Percentiles rank a stretch among this genome's conserved stretches.
These are phyloP conservation scores for Eurytoma adleriae DNA, from an alignment of 2,888 invertebrate species.

Conservation along the genomic window DNA sequence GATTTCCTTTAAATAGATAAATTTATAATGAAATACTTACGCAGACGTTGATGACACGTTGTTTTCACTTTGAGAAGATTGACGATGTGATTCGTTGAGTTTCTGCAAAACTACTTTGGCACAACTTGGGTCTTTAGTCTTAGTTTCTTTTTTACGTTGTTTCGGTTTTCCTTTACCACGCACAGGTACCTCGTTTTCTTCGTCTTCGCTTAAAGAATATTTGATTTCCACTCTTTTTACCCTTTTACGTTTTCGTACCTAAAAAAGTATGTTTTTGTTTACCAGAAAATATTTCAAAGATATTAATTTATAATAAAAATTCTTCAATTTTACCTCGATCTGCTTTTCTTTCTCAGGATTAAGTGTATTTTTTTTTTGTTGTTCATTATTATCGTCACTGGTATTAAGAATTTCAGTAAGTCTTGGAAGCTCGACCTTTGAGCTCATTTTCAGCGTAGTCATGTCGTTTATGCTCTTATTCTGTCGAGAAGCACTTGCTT, in stretches of 20 bases:
- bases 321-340: conserved; percentile 3
- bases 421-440: conserved; percentile 39
- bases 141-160: conserved; percentile 53
- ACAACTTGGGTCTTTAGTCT: conserved; percentile 64
- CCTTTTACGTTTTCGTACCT: conserved; percentile 45
- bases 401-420: conserved; percentile 38
- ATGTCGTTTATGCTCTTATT: conserved; percentile 28
- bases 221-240: not conserved
- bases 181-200: conserved; percentile 19
- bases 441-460: conserved; percentile 7
- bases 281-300: not conserved
- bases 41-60: not conserved
- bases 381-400: conserved; percentile 24
- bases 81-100: conserved; percentile 60
- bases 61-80: not conserved
- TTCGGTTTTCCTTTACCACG: conserved; percentile 51
- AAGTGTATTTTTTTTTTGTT: not conserved
- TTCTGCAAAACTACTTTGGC: conserved; percentile 71
- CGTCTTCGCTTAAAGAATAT: conserved; percentile 24
- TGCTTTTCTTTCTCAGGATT: conserved; percentile 21
- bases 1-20: not conserved
- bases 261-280: not conserved
- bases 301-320: not conserved
- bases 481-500: not conserved
- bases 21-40: not conserved